Evolutionary conservation across 1,140 invertebrate genomes (phyloP).

Genomic region (Aphelenchoides fujianensis): DNA sequence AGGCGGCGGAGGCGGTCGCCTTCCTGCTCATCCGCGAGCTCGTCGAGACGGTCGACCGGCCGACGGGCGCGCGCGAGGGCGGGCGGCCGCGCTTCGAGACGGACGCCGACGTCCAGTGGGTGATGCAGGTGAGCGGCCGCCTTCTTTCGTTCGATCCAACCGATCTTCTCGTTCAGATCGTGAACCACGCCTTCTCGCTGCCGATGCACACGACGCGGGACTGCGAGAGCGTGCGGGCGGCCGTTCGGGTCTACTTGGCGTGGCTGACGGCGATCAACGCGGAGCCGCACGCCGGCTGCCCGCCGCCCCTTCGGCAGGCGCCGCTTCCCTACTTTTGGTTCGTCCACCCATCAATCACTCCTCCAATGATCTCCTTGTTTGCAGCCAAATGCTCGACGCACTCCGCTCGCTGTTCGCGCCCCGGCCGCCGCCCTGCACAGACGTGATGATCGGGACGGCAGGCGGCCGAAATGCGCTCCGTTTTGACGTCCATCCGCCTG

Average conservation of each 20-base stretch:
- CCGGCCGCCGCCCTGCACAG: not conserved
- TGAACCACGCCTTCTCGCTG: constrained; percentile 45
- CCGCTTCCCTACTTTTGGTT: constrained; percentile 45
- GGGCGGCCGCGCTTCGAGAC: constrained; percentile 14
- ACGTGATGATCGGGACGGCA: constrained; percentile 28
- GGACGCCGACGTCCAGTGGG: constrained; percentile 44
- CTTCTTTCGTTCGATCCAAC: not conserved
- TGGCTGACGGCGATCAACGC: constrained; percentile 38
- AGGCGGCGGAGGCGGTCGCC: constrained; percentile 42
- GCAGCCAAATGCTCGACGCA: constrained; percentile 46
- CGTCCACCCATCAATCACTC: not conserved
- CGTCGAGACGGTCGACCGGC: constrained; percentile 45
- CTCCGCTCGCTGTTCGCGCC: constrained; percentile 37
- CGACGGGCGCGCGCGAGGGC: constrained; percentile 7
- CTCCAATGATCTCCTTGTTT: not conserved
- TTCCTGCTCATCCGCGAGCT: constrained; percentile 40
- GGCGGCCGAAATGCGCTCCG: constrained; percentile 46
- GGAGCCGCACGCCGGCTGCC: constrained; percentile 38
- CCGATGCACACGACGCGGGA: constrained; percentile 29
- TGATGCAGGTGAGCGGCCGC: constrained; percentile 49
- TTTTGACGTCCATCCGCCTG: constrained; percentile 33
- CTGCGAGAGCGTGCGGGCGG: constrained; percentile 40
- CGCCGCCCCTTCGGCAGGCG: constrained; percentile 28
- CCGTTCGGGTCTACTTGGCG: constrained; percentile 50
- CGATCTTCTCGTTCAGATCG: constrained; percentile 30